These are phyloP conservation scores for Dasypolia templi DNA, from an alignment of 2,888 invertebrate genomes.

Conservation along the genomic window DNA sequence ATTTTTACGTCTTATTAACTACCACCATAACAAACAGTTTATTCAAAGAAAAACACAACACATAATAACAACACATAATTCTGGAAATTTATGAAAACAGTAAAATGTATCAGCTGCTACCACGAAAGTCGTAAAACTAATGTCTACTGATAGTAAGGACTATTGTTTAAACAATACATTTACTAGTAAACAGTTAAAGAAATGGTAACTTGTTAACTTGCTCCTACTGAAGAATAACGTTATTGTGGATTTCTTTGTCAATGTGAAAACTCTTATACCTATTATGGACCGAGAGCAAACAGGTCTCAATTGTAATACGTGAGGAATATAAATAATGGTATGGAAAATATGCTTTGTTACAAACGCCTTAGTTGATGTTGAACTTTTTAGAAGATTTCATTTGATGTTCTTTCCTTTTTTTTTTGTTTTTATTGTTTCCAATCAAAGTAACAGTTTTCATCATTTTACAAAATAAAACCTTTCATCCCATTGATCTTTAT, in stretches of 20 bases:
- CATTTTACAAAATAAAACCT: background rate
- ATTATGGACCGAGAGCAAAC: background rate
- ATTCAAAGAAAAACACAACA: slow-evolving; percentile 29
- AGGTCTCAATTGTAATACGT: background rate
- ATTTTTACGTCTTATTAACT: slow-evolving; percentile 16
- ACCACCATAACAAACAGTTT: slow-evolving; percentile 24
- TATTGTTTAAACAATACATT: slow-evolving; percentile 2
- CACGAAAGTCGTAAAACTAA: slow-evolving; percentile 25
- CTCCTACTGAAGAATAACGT: background rate
- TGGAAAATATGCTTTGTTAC: too few relatives aligned
- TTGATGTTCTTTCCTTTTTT: too few relatives aligned
- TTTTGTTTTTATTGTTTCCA: background rate
- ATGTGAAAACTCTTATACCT: background rate
- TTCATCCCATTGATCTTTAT: background rate
- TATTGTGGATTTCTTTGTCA: background rate
- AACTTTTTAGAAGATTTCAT: too few relatives aligned
- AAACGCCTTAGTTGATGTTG: too few relatives aligned
- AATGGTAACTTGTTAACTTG: background rate
- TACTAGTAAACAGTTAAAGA: background rate
- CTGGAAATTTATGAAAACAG: slow-evolving; percentile 25
- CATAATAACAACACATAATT: slow-evolving; percentile 27
- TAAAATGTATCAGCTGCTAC: slow-evolving; percentile 41
- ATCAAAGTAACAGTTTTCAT: background rate
- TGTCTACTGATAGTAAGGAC: background rate
- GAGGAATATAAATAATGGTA: too few relatives aligned